Evolutionary conservation across 2,888 invertebrate genomes (phyloP).

Genomic region (Epicampocera succincta): DNA sequence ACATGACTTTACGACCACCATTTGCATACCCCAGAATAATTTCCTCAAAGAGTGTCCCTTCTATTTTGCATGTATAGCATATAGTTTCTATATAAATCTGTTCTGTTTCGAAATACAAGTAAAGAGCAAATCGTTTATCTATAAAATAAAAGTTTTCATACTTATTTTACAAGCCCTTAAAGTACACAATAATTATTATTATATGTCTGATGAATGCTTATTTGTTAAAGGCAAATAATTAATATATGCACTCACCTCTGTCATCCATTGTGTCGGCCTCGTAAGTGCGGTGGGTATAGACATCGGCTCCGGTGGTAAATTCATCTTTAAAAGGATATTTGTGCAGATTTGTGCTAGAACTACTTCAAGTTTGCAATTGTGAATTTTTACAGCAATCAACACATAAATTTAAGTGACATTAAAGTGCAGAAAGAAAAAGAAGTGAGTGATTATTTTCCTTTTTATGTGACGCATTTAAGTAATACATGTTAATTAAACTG

Average conservation of each 20-base stretch:
- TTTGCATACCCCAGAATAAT: too few species aligned
- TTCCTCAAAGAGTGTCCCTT: too few species aligned
- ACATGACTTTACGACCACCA: too few species aligned
- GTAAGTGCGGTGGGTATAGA: slow-evolving; percentile 76
- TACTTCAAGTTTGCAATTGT: slow-evolving; percentile 66
- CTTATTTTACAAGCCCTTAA: too few species aligned
- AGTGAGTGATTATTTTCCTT: slow-evolving; percentile 27
- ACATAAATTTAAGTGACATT: slow-evolving; percentile 46
- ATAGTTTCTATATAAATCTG: too few species aligned
- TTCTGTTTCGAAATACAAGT: too few species aligned
- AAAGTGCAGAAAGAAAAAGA: slow-evolving; percentile 52
- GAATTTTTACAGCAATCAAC: slow-evolving; percentile 56
- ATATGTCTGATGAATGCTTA: neutral
- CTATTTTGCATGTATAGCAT: too few species aligned
- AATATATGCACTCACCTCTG: slow-evolving; percentile 75
- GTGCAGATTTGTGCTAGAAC: slow-evolving; percentile 79
- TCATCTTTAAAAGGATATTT: slow-evolving; percentile 76
- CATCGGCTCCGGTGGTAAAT: slow-evolving; percentile 77
- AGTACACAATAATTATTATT: too few species aligned
- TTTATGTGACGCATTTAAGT: slow-evolving; percentile 12
- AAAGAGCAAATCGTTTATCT: too few species aligned
- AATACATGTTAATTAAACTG: slow-evolving; percentile 2
- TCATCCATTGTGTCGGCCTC: slow-evolving; percentile 76
- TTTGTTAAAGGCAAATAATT: too few species aligned
- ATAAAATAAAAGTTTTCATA: too few species aligned